Percentiles rank a stretch among this genome's conserved stretches.
phyloP scores from a whole-genome alignment of 2,797 vertebrate species.

The Acanthurus lineatus region DNA sequence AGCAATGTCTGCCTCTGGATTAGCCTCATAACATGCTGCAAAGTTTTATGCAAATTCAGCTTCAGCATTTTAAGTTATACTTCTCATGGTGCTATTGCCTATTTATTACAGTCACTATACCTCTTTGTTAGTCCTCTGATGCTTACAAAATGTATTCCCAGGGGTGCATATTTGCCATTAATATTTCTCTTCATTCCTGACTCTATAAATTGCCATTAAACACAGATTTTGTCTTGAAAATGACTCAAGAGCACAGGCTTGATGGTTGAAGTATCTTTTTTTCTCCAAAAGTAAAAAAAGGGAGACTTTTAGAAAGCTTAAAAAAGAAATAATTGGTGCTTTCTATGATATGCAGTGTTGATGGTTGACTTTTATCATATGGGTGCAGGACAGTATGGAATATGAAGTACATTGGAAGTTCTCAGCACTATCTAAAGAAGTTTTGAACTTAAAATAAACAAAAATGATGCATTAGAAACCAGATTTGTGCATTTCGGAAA shows the following conservation, averaged over 20 bases:
- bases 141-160: conserved; percentile 35
- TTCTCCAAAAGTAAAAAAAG: conserved; percentile 8
- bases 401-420: not conserved
- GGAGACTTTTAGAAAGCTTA: not conserved
- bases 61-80: conserved; percentile 37
- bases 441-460: not conserved
- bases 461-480: not conserved
- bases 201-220: conserved; percentile 42
- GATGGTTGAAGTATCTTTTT: conserved; percentile 42
- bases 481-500: not conserved
- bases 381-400: not conserved
- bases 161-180: conserved; percentile 23
- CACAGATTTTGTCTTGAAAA: conserved; percentile 50
- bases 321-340: conserved; percentile 40
- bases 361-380: conserved; percentile 4
- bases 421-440: too few species aligned
- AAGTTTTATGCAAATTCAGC: conserved; percentile 52
- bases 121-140: conserved; percentile 46
- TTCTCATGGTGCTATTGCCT: conserved; percentile 48
- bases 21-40: conserved; percentile 37
- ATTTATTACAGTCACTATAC: conserved; percentile 42
- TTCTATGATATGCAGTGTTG: conserved; percentile 11
- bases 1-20: conserved; percentile 24
- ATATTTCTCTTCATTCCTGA: conserved; percentile 41
- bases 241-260: conserved; percentile 36